Evolutionary conservation across 2,888 invertebrate genomes (phyloP).

Genomic region (Glyphotaelius pellucidus): DNA sequence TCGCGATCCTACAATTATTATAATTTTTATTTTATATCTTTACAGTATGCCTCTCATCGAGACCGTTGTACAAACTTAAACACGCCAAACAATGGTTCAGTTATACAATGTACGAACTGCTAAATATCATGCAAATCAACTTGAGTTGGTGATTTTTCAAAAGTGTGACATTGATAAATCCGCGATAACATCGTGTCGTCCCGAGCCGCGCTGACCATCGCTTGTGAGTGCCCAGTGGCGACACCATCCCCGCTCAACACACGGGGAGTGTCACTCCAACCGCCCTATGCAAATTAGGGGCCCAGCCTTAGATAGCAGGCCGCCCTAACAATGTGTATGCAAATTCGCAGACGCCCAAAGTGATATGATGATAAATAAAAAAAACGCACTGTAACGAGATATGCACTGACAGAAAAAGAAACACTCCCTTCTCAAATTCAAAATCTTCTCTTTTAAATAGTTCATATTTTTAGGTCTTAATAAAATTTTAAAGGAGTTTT

Average conservation of each 20-base stretch:
- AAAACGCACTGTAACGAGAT: neutral
- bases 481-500: no score
- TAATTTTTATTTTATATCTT: no score
- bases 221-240: slow-evolving; percentile 15
- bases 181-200: slow-evolving; percentile 33
- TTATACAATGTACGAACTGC: neutral
- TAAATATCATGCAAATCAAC: slow-evolving; percentile 39
- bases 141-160: slow-evolving; percentile 26
- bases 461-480: neutral
- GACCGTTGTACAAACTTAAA: neutral
- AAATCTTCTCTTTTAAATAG: neutral
- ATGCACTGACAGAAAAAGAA: neutral
- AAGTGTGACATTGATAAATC: slow-evolving; percentile 39
- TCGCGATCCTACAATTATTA: no score
- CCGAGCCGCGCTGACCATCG: slow-evolving; percentile 31
- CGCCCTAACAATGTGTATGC: slow-evolving; percentile 47
- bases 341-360: slow-evolving; percentile 39
- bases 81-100: neutral
- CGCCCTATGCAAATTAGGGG: slow-evolving; percentile 42
- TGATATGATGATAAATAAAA: slow-evolving; percentile 34
- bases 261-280: neutral
- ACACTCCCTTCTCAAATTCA: neutral
- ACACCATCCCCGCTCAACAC: neutral
- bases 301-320: slow-evolving; percentile 28
- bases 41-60: neutral